Evolutionary conservation across 64 coral and sea anemone genomes (phyloP).

Genomic region (Montipora foliosa): DNA sequence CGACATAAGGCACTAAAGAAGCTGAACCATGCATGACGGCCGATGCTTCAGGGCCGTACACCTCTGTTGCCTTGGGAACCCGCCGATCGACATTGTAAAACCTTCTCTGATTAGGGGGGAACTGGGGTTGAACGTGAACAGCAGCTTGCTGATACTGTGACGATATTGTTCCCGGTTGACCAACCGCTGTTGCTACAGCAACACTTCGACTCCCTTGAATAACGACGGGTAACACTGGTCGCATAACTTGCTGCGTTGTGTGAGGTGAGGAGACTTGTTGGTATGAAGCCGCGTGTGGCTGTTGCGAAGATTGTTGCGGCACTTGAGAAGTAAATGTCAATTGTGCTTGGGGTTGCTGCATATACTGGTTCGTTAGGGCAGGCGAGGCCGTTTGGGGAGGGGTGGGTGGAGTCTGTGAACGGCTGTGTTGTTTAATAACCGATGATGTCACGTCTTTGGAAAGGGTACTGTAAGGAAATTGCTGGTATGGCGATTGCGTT

Average conservation of each 20-base stretch:
- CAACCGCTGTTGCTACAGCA: constrained; percentile 61
- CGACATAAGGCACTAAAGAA: constrained; percentile 49
- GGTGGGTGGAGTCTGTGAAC: constrained; percentile 93
- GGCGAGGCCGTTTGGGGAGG: constrained; percentile 92
- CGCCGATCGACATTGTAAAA: constrained; percentile 80
- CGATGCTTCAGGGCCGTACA: constrained; percentile 71
- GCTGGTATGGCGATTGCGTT: constrained; percentile 59
- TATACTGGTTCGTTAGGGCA: constrained; percentile 56
- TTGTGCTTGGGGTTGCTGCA: constrained; percentile 59
- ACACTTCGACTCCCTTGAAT: constrained; percentile 76
- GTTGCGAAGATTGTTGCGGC: constrained; percentile 52
- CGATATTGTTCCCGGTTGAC: constrained; percentile 57
- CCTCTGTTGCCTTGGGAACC: constrained; percentile 66
- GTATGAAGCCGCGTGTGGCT: constrained; percentile 64
- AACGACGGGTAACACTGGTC: constrained; percentile 79
- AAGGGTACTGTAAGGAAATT: constrained; percentile 33
- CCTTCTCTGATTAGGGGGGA: constrained; percentile 66
- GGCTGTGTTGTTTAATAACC: constrained; percentile 76
- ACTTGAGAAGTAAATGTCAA: constrained; percentile 62
- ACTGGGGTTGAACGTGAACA: constrained; percentile 72
- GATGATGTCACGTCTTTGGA: constrained; percentile 42
- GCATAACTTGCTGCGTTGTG: constrained; percentile 76
- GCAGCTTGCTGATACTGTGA: constrained; percentile 67
- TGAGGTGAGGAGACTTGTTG: constrained; percentile 66
- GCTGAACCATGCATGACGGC: constrained; percentile 58